Base-by-base conservation (phyloP, 2,888 invertebrate species). In the Melinaea marsaeus region DNA sequence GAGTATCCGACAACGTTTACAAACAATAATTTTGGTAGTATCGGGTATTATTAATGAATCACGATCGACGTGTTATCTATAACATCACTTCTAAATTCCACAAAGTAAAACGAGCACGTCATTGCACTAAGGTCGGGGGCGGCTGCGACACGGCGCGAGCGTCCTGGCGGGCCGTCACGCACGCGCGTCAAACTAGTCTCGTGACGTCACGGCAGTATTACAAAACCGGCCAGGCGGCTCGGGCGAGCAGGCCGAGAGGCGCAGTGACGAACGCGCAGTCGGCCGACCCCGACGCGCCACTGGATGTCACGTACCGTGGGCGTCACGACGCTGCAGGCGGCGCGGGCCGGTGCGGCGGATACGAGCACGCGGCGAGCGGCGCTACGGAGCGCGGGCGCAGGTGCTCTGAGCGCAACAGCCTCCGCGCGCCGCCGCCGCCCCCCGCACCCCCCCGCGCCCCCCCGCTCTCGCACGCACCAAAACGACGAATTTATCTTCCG, bases 371-470 rank as follows among this genome's bases (percentile, higher is more conserved):
- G 83, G 85, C 88, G 86, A 88, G 87, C 86, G 91, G 91, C 86
- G 91, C 91, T 86, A 84, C 92, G 85, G 91, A 90, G 85, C 91
- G 90, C 90, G 90, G 92, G 92, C 93, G 93, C 92, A 93, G 93
- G 93, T 93, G 93, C 93, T 93, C 93, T 93, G 93, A 92, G 92
- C 92, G 92, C 92, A 89, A 92, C 92, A 92, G 90, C 90, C 90
- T 86, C 90, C 88, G 90, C 89, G 88, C 91, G 88, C 92, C 89
- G 90, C 91, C 91, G 90, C 91, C 85, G 79, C 85, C 90, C 91
- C 84, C 91, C 91, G 88, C 88, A 75, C 90, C 88, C 83, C 79
- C 88, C 79, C 80, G 84, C 80, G 81, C 72, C 76, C 82, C 83
- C 80, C 78, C 81, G 80, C 82, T 80, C 79, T 76, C 85, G 80